Percentiles rank a stretch among this genome's conserved stretches.
Conservation (phyloP, 2,888 invertebrate genomes). For the Isoperla grammatica region DNA sequence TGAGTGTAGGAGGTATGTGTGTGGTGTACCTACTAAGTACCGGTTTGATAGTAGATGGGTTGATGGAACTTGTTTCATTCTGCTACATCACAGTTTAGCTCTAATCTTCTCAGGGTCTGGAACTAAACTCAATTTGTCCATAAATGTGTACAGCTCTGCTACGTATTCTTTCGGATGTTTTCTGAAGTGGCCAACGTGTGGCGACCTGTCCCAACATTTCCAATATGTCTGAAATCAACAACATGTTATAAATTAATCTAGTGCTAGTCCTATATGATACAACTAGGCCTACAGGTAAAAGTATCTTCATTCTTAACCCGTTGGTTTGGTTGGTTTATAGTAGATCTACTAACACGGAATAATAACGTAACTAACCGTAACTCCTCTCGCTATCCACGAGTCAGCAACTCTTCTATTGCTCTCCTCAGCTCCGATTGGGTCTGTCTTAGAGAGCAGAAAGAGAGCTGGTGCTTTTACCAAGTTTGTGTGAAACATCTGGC, state of each 20-base stretch:
- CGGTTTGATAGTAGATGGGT: too few relatives aligned
- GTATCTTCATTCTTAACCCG: too few relatives aligned
- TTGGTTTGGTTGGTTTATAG: too few relatives aligned
- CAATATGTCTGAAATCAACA: conserved; percentile 51
- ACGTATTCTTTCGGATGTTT: conserved; percentile 62
- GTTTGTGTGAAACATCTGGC: conserved; percentile 76
- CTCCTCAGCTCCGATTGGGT: conserved; percentile 69
- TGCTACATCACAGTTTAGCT: conserved; percentile 45
- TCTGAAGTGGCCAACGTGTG: conserved; percentile 64
- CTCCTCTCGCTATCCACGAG: conserved; percentile 68
- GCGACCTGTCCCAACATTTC: conserved; percentile 69
- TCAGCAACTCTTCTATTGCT: conserved; percentile 68
- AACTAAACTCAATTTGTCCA: conserved; percentile 51
- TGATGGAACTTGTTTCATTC: too few relatives aligned
- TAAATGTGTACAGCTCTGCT: conserved; percentile 53
- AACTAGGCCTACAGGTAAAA: too few relatives aligned
- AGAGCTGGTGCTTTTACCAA: conserved; percentile 68
- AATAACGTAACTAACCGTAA: conserved; percentile 53
- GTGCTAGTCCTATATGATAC: too few relatives aligned
- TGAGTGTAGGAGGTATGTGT: too few relatives aligned
- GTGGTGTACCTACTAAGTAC: too few relatives aligned
- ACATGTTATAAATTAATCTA: neutral
- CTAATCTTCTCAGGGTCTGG: conserved; percentile 49
- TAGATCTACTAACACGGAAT: too few relatives aligned
- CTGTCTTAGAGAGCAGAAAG: conserved; percentile 59